A percentile compares a stretch with the other conserved stretches of the same genome.
Evolutionary conservation across 1,140 invertebrate genomes (phyloP).

Genomic region (Harlomillsia oculata): DNA sequence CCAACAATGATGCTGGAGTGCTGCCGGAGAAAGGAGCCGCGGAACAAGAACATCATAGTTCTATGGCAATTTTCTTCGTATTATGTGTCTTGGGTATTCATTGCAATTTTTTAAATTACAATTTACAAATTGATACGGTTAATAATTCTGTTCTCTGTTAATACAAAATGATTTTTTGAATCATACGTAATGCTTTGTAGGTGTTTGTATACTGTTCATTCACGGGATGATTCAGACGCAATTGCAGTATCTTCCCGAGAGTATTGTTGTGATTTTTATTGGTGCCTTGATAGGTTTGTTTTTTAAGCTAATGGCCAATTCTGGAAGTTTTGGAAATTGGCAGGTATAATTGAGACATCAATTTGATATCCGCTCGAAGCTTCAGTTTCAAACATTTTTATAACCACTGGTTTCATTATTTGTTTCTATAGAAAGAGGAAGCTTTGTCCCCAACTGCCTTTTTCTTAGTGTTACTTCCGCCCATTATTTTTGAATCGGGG

Average conservation of each 20-base stretch:
- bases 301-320: conserved; percentile 71
- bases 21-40: conserved; percentile 77
- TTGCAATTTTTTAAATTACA: conserved; percentile 2
- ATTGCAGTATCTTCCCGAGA: conserved; percentile 93
- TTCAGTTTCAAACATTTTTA: conserved; percentile 1
- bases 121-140: conserved; percentile 3
- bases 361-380: conserved; percentile 1
- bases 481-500: conserved; percentile 97
- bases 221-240: conserved; percentile 90
- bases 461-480: conserved; percentile 90
- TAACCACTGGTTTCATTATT: conserved; percentile 8
- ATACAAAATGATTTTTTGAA: background rate
- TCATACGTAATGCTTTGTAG: conserved; percentile 40
- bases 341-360: conserved; percentile 16
- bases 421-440: conserved; percentile 66
- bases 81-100: conserved; percentile 68
- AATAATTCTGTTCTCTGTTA: background rate
- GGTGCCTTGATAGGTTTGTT: conserved; percentile 80
- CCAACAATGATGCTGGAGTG: conserved; percentile 38
- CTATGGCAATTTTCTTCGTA: conserved; percentile 94
- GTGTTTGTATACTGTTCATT: conserved; percentile 83
- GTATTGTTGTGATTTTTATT: conserved; percentile 91
- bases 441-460: conserved; percentile 95
- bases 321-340: conserved; percentile 33
- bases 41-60: conserved; percentile 86